phyloP scores from a whole-genome alignment of 2,113 vertebrate species.

The Setophaga petechia region DNA sequence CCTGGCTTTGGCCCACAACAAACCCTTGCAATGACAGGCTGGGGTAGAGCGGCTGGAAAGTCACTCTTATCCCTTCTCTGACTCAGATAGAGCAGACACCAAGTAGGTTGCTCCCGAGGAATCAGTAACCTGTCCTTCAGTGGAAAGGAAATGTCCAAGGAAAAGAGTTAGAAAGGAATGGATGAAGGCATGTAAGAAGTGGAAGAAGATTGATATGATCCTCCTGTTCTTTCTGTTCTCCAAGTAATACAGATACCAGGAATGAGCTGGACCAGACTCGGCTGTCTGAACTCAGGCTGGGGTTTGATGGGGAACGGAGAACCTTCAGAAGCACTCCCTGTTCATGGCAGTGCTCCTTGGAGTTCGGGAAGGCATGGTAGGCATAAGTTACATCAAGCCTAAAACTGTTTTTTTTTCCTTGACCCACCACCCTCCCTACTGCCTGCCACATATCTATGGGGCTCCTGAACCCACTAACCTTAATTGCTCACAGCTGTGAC shows the following conservation, averaged over 20 bases:
- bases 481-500: constrained; percentile 6
- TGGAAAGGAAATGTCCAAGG: neutral
- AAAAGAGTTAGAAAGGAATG: neutral
- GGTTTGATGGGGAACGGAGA: neutral
- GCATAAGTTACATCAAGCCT: neutral
- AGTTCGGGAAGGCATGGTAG: neutral
- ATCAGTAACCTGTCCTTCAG: neutral
- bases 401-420: neutral
- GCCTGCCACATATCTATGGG: neutral
- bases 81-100: neutral
- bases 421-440: neutral
- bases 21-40: neutral
- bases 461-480: neutral
- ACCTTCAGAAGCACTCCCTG: neutral
- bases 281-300: neutral
- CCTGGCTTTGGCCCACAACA: neutral
- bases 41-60: neutral
- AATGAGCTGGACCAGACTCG: neutral
- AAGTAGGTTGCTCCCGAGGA: neutral
- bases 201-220: neutral
- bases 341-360: neutral
- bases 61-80: neutral
- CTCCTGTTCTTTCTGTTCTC: neutral
- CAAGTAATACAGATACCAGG: neutral
- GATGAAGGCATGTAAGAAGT: neutral